A percentile compares a stretch with the other conserved stretches of the same genome.
Conservation (phyloP, 2,888 invertebrate genomes). For the Diarsia dahlii region DNA sequence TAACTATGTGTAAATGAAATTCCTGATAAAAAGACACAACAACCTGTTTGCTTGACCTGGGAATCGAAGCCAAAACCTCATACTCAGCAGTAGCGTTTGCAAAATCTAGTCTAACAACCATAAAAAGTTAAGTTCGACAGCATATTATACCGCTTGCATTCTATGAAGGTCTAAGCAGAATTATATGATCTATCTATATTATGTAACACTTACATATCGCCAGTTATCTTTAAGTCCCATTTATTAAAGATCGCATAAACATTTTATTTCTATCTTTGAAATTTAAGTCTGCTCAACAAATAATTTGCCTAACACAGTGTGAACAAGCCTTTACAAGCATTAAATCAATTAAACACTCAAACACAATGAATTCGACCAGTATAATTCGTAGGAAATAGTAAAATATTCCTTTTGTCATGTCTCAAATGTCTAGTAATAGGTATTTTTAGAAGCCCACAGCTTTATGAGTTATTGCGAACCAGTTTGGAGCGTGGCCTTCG, state of each 20-base stretch:
- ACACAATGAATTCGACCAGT: constrained; percentile 23
- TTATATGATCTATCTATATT: too few species aligned
- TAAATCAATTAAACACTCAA: constrained; percentile 48
- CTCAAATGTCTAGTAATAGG: constrained; percentile 56
- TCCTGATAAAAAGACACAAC: not conserved
- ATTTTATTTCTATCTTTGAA: not conserved
- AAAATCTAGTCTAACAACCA: not conserved
- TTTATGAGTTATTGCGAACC: constrained; percentile 61
- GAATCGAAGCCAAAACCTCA: not conserved
- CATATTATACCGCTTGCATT: too few species aligned
- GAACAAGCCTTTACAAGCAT: constrained; percentile 34
- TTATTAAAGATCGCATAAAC: not conserved
- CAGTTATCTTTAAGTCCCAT: too few species aligned
- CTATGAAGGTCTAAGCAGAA: too few species aligned
- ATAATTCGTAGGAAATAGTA: constrained; percentile 41
- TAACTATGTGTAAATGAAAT: not conserved
- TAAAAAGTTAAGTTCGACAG: too few species aligned
- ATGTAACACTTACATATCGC: too few species aligned
- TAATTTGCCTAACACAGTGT: constrained; percentile 15
- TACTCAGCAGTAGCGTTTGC: not conserved
- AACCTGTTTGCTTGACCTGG: not conserved
- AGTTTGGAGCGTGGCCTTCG: constrained; percentile 57
- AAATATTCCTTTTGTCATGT: constrained; percentile 41
- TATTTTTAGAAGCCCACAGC: constrained; percentile 54
- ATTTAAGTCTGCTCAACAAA: not conserved